Evolutionary conservation across 2,888 invertebrate genomes (phyloP).

Genomic region (Tetragnatha montana): DNA sequence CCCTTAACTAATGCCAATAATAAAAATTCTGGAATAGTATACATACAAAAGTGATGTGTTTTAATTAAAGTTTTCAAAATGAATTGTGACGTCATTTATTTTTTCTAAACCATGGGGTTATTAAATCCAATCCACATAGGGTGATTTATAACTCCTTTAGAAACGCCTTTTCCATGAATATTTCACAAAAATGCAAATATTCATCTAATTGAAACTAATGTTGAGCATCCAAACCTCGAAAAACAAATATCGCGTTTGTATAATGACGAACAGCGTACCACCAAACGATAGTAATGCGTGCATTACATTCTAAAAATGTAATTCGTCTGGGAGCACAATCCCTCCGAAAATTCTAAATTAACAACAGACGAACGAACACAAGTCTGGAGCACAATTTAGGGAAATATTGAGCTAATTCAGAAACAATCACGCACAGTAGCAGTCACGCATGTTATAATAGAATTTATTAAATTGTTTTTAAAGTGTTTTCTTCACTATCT

Average conservation of each 20-base stretch:
- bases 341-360: neutral
- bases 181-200: neutral
- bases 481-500: neutral
- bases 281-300: neutral
- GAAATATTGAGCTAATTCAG: neutral
- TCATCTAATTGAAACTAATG: neutral
- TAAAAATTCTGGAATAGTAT: too few relatives aligned
- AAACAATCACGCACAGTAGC: neutral
- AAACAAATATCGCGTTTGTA: neutral
- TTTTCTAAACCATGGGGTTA: too few relatives aligned
- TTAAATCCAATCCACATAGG: too few relatives aligned
- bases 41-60: too few relatives aligned
- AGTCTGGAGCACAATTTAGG: neutral
- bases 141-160: neutral
- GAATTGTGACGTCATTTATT: too few relatives aligned
- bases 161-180: neutral
- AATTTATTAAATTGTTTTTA: neutral
- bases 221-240: neutral
- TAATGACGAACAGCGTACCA: neutral
- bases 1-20: too few relatives aligned
- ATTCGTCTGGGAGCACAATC: neutral
- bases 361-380: neutral
- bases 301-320: neutral
- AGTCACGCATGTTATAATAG: neutral
- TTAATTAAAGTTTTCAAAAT: too few relatives aligned